Conservation (phyloP, 2,888 invertebrate genomes). For the Sialis lutaria region DNA sequence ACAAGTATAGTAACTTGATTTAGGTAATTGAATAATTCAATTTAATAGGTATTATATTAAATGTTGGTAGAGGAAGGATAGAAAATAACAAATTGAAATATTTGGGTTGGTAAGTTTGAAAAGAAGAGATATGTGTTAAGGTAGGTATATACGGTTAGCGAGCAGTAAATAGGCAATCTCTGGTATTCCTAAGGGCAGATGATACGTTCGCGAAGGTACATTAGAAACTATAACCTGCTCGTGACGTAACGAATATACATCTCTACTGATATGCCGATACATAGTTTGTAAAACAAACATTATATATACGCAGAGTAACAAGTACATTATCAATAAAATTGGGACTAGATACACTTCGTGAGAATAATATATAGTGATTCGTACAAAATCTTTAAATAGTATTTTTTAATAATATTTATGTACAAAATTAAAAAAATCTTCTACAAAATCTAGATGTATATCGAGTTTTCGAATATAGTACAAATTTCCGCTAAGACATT, state of each 20-base stretch:
- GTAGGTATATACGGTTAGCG: no score
- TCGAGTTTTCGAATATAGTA: slow-evolving; percentile 7
- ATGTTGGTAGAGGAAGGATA: no score
- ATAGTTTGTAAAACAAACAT: background rate
- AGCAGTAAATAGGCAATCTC: no score
- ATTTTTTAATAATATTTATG: slow-evolving; percentile 3
- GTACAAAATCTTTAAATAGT: no score
- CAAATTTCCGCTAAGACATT: slow-evolving; percentile 6
- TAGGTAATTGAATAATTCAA: no score
- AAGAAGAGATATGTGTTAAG: no score
- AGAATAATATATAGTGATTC: slow-evolving; percentile 2
- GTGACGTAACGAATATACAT: slow-evolving; percentile 3
- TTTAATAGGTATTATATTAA: no score
- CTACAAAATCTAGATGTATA: slow-evolving; percentile 6
- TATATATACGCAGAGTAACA: background rate
- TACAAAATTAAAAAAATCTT: slow-evolving; percentile 7
- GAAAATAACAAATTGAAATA: no score
- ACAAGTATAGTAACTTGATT: no score
- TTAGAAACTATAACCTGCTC: slow-evolving; percentile 8
- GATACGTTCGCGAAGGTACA: slow-evolving; percentile 2
- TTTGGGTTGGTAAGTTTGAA: no score
- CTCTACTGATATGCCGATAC: slow-evolving; percentile 7
- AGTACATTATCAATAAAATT: background rate
- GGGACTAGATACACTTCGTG: slow-evolving; percentile 7
- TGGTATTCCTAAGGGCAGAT: no score